phyloP scores from a whole-genome alignment of 1,140 invertebrate genomes.

The Archivesica marissinica region DNA sequence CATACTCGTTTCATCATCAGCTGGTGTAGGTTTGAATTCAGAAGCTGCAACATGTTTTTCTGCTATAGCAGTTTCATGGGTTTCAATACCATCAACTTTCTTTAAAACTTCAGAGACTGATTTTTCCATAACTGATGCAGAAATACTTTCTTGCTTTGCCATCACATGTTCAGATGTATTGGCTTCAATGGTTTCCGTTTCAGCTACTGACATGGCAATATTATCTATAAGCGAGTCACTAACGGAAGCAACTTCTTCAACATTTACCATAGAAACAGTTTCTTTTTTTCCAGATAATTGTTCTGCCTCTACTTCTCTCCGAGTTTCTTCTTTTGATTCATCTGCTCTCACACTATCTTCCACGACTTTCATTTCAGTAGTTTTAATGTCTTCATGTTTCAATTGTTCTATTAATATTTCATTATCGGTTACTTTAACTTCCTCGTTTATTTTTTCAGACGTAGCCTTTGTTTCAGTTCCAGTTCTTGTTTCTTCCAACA shows the following conservation, averaged over 20 bases:
- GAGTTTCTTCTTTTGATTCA: not conserved
- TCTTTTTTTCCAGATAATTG: not conserved
- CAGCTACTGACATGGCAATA: not conserved
- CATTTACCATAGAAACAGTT: not conserved
- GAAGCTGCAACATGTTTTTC: not conserved
- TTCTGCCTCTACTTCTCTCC: not conserved
- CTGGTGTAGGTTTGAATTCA: not conserved
- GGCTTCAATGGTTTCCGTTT: not conserved
- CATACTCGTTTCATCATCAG: not conserved
- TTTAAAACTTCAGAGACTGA: not conserved
- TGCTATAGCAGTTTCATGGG: not conserved
- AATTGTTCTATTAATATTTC: not conserved
- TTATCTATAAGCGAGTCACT: not conserved
- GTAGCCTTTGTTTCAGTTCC: not conserved
- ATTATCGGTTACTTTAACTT: not conserved
- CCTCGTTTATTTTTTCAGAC: not conserved
- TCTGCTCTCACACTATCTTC: not conserved
- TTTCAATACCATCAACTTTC: not conserved
- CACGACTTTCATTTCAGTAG: not conserved
- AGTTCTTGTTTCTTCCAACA: not conserved
- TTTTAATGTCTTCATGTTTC: not conserved
- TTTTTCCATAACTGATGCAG: not conserved
- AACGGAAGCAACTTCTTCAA: not conserved
- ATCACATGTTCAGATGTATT: not conserved
- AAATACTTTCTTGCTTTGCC: not conserved